Evolutionary conservation across 2,888 invertebrate genomes (phyloP).

Genomic region (Apantesis nais): DNA sequence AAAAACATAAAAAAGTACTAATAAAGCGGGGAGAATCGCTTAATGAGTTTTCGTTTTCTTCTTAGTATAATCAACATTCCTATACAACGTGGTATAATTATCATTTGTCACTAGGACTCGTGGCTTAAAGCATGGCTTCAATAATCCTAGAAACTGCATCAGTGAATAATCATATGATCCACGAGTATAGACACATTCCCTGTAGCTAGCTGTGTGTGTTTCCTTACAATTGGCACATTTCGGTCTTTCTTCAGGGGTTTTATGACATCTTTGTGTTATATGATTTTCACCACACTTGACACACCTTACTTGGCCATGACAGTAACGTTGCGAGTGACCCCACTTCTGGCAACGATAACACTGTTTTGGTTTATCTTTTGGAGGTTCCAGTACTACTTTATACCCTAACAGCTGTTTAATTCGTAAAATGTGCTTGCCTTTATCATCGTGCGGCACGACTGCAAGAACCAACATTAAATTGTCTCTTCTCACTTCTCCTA

Average conservation of each 20-base stretch:
- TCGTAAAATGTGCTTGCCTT: constrained; percentile 56
- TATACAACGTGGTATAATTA: constrained; percentile 31
- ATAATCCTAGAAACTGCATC: constrained; percentile 28
- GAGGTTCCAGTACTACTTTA: constrained; percentile 63
- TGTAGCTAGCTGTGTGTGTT: constrained; percentile 66
- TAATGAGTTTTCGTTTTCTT: not conserved
- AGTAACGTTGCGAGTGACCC: constrained; percentile 73
- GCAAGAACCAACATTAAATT: constrained; percentile 57
- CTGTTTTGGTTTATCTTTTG: constrained; percentile 58
- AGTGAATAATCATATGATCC: constrained; percentile 42
- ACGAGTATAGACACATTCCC: constrained; percentile 56
- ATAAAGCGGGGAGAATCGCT: not conserved
- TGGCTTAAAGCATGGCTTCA: constrained; percentile 17
- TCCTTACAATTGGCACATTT: constrained; percentile 69
- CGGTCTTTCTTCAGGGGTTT: constrained; percentile 51
- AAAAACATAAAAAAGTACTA: not conserved
- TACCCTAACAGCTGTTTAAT: constrained; percentile 55
- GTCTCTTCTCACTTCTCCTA: constrained; percentile 44
- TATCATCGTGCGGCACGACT: constrained; percentile 57
- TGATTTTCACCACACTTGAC: constrained; percentile 74
- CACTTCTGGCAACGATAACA: constrained; percentile 75
- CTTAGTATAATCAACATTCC: constrained; percentile 26
- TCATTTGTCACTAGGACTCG: constrained; percentile 33
- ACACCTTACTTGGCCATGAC: constrained; percentile 64
- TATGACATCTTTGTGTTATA: constrained; percentile 60